A percentile compares a stretch with the other conserved stretches of the same genome.
Conservation (phyloP, 2,797 vertebrate genomes). For the Smutsia gigantea region DNA sequence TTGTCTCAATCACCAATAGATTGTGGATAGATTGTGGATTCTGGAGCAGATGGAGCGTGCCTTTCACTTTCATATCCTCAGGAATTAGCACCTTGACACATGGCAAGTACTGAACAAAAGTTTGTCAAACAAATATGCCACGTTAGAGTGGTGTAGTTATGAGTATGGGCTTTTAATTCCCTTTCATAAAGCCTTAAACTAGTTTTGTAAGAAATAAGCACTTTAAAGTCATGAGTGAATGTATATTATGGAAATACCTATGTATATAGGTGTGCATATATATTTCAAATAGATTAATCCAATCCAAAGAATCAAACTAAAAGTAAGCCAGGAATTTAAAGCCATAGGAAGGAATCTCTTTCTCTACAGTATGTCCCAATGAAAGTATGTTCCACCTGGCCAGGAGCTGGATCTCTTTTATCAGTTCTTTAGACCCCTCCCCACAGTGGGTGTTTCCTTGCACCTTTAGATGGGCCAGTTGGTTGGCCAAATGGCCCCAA, state of each 20-base stretch:
- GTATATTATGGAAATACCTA: background rate
- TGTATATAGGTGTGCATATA: background rate
- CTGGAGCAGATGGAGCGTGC: background rate
- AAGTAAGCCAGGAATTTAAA: background rate
- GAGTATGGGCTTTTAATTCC: background rate
- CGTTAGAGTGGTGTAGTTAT: background rate
- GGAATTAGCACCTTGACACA: background rate
- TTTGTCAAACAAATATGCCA: background rate
- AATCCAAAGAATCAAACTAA: background rate
- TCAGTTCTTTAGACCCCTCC: background rate
- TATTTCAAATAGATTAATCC: conserved; percentile 24
- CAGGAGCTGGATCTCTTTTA: background rate
- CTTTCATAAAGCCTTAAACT: background rate
- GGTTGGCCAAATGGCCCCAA: background rate
- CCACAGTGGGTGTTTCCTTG: background rate
- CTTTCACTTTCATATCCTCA: background rate
- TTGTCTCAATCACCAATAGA: background rate
- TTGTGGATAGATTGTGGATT: too few relatives aligned
- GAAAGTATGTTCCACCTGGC: background rate
- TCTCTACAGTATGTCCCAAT: background rate
- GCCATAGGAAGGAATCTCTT: background rate
- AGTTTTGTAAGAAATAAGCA: background rate
- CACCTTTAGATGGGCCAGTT: background rate
- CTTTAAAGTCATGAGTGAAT: conserved; percentile 30
- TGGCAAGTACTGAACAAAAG: background rate